Base-by-base conservation (phyloP, 1,140 invertebrate species). In the Aphidius ervi region DNA sequence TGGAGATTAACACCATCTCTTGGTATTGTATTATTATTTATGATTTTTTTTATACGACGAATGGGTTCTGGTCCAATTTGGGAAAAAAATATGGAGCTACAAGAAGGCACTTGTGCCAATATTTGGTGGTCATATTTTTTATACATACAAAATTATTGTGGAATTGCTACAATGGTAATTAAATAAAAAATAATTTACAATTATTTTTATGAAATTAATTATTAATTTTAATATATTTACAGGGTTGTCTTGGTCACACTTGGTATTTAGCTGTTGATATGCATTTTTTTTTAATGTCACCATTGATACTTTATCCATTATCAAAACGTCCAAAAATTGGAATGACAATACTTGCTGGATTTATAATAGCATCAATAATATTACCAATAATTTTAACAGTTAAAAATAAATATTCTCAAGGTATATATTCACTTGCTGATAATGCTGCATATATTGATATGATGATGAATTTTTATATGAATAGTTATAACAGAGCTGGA, bases 81-180 rank as follows among this genome's bases (percentile, higher is more conserved):
- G 79, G 59, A 77, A 10, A 43, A 10, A 6, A 61, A 67, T 1
- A 67, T 71, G 1, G 47, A 60, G 5, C 41, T 40, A 7, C 59
- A 68, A 5, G 55, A 60, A 9, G 23, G 69, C 1, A 62, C 64
- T 47, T 86, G 84, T 66, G 60, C 69, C 46, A 54, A 73, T 5
- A 77, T 80, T 59, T 86, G 85, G 85, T 87, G 85, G 85, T 63
- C 72, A 4, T 82, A 83, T 64, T 57, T 87, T 4, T 69, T 87
- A 0, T 86, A 85, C 64, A 65, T 87, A 10, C 86, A 86, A 65
- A 88, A 87, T 66, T 79, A 85, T 41, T 3, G 65, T 50, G 6
- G 49, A 31, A 1, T 43, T 43, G 1, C 9, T 9, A 9, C 42
- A 9, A 8, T 7, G 9, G 9, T 43, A 9, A 43, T 43, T 43